These are phyloP conservation scores for Cassiopea andromeda DNA, from an alignment of 30 jellyfish, hydroid and myxozoan genomes.

Conservation along the genomic window DNA sequence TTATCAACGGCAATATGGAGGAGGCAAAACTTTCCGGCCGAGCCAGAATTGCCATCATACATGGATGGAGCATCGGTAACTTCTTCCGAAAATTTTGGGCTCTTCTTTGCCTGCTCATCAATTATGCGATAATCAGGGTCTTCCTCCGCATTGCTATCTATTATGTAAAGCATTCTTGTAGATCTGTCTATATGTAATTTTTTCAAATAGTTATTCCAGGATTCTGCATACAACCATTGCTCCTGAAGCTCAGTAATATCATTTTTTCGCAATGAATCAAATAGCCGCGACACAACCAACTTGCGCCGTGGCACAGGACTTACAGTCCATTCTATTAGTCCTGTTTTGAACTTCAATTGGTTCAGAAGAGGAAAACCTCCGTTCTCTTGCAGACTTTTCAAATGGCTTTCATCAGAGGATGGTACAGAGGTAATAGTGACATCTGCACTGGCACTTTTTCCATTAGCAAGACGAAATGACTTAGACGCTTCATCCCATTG, in stretches of 20 bases:
- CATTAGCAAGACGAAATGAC: conserved; percentile 32
- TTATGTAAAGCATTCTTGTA: conserved; percentile 3
- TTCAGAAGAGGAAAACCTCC: conserved; percentile 15
- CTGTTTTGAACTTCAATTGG: conserved; percentile 66
- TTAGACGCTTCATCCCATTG: conserved; percentile 49
- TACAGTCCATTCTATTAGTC: conserved; percentile 75
- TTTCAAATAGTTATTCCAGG: conserved; percentile 69
- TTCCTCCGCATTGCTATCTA: conserved; percentile 68
- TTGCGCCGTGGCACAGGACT: conserved; percentile 62
- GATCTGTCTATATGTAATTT: conserved; percentile 2
- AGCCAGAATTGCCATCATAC: conserved; percentile 1
- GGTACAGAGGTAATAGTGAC: background rate
- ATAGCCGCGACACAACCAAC: conserved; percentile 56
- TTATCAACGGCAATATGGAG: conserved; percentile 89
- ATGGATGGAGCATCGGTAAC: background rate
- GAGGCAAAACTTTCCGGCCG: conserved; percentile 58
- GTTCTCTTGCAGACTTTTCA: background rate
- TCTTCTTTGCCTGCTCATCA: conserved; percentile 49
- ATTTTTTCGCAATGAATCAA: conserved; percentile 58
- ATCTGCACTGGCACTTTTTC: conserved; percentile 27
- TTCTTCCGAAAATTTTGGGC: conserved; percentile 48
- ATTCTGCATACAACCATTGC: conserved; percentile 40
- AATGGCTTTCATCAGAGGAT: background rate
- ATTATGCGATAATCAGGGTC: conserved; percentile 51
- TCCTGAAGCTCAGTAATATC: conserved; percentile 25